phyloP scores from a whole-genome alignment of 1,140 invertebrate genomes.

The Bombus pyrosoma region DNA sequence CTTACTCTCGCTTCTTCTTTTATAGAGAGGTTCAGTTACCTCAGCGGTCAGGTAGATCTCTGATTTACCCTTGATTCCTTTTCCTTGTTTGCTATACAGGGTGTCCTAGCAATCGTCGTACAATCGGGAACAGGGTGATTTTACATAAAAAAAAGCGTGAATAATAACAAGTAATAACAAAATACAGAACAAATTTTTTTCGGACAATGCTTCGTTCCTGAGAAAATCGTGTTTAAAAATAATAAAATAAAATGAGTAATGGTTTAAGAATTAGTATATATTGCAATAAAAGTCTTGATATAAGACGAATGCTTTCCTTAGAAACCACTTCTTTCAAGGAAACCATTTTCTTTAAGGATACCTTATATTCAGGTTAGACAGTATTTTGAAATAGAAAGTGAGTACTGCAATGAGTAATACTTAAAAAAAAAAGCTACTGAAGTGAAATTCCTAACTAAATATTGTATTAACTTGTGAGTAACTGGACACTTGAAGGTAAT shows the following conservation, averaged over 20 bases:
- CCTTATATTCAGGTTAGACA: not conserved
- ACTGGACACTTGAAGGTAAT: not conserved
- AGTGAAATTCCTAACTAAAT: not conserved
- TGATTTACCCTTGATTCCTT: not conserved
- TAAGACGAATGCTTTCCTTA: not conserved
- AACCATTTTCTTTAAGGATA: not conserved
- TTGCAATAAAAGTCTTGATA: not conserved
- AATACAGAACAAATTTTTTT: too few species aligned
- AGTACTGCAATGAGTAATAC: not conserved
- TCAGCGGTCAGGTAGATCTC: not conserved
- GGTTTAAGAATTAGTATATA: not conserved
- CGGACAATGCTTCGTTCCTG: too few species aligned
- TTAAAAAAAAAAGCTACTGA: not conserved
- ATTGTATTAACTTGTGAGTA: not conserved
- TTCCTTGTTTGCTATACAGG: not conserved
- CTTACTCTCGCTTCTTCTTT: not conserved
- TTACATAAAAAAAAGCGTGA: not conserved
- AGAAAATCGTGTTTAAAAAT: too few species aligned
- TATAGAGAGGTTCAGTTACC: not conserved
- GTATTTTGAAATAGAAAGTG: conserved; percentile 9
- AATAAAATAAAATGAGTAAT: not conserved
- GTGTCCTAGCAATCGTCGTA: too few species aligned
- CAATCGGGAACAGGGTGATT: too few species aligned
- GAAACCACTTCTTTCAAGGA: not conserved
- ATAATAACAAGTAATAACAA: too few species aligned